A percentile compares a stretch with the other conserved stretches of the same genome.
phyloP scores from a whole-genome alignment of 2,888 invertebrate species.

The Baccha elongata region DNA sequence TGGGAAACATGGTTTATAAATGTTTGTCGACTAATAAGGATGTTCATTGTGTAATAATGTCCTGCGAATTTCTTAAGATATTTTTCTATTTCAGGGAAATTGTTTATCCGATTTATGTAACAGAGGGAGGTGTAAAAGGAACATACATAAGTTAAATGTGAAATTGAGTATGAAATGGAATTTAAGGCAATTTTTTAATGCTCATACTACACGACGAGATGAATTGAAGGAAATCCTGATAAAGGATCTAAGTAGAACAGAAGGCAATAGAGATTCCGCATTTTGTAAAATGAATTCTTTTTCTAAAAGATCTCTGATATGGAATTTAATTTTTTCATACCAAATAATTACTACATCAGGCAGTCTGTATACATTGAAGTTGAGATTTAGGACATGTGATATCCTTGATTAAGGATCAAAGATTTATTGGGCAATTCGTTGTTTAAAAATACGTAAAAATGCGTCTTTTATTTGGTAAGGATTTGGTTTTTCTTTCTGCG shows the following conservation, averaged over 20 bases:
- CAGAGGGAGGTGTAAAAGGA: constrained; percentile 20
- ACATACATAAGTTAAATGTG: constrained; percentile 42
- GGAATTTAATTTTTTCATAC: constrained; percentile 30
- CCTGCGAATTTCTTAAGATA: constrained; percentile 54
- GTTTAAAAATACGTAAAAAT: constrained; percentile 19
- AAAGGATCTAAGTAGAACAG: constrained; percentile 36
- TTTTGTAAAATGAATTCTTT: constrained; percentile 24
- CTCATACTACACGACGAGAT: neutral
- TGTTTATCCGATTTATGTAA: constrained; percentile 51
- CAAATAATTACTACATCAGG: constrained; percentile 37
- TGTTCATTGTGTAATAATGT: constrained; percentile 51
- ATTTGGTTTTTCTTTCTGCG: constrained; percentile 35
- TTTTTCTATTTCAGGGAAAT: constrained; percentile 39
- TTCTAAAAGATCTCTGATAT: constrained; percentile 34
- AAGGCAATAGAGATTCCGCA: neutral
- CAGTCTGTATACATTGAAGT: constrained; percentile 32
- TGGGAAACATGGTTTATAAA: constrained; percentile 8
- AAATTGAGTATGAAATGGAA: constrained; percentile 66
- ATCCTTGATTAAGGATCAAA: constrained; percentile 65
- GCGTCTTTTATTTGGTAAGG: constrained; percentile 29
- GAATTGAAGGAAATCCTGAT: constrained; percentile 45
- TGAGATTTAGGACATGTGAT: constrained; percentile 60
- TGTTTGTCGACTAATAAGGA: constrained; percentile 50
- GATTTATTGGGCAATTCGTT: constrained; percentile 68
- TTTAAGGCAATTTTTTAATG: constrained; percentile 44